Percentiles rank a stretch among this genome's conserved stretches.
Conservation (phyloP, 1,140 invertebrate genomes). For the Drosophila sp. region DNA sequence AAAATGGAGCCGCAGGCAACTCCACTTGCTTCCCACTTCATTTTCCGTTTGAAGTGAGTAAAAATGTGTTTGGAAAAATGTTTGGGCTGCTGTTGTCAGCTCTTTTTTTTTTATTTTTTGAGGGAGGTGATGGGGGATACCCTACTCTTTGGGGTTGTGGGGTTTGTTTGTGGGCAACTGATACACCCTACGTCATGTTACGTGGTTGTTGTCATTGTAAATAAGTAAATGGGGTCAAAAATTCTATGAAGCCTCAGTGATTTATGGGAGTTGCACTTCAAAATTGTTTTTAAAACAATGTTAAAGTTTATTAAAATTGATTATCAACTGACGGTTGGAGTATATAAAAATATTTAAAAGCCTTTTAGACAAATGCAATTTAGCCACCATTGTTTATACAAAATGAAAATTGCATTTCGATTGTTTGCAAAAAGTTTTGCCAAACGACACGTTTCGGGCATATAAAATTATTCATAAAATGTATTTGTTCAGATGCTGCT, state of each 20-base stretch:
- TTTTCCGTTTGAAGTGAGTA: conserved; percentile 57
- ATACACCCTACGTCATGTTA: conserved; percentile 25
- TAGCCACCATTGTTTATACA: conserved; percentile 31
- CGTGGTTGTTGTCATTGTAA: conserved; percentile 41
- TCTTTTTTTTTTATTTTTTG: not conserved
- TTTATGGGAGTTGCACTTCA: conserved; percentile 49
- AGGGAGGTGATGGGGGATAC: not conserved
- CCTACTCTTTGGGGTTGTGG: not conserved
- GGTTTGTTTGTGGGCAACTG: not conserved
- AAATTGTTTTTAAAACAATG: conserved; percentile 30
- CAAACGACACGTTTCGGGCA: conserved; percentile 42
- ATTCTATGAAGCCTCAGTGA: conserved; percentile 24
- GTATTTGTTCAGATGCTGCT: conserved; percentile 19
- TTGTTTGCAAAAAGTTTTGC: conserved; percentile 24
- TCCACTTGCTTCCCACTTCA: conserved; percentile 38
- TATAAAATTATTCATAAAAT: conserved; percentile 40
- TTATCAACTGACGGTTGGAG: conserved; percentile 20
- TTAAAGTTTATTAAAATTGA: conserved; percentile 54
- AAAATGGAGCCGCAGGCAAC: conserved; percentile 34
- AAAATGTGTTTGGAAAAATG: conserved; percentile 46
- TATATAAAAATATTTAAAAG: conserved; percentile 19
- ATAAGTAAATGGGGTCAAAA: conserved; percentile 61
- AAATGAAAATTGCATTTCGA: conserved; percentile 43
- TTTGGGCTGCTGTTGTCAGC: conserved; percentile 54
- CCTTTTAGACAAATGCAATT: not conserved